Evolutionary conservation across 92 coral and sea anemone genomes (phyloP).

Genomic region (Palythoa grandis): DNA sequence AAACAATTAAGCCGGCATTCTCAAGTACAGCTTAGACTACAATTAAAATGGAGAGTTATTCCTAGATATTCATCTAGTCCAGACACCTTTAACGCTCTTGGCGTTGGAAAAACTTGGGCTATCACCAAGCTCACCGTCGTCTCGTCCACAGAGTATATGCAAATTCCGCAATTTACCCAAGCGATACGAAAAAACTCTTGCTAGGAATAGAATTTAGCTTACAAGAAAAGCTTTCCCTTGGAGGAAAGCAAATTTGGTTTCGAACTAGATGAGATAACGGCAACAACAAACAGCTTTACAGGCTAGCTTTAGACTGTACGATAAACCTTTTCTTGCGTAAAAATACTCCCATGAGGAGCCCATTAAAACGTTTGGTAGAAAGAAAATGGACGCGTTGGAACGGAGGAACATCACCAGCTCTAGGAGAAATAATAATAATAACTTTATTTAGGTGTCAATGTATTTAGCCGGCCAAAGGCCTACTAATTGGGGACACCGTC

Average conservation of each 20-base stretch:
- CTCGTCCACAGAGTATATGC: conserved; percentile 27
- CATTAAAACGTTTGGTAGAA: too few relatives aligned
- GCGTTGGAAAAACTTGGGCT: conserved; percentile 2
- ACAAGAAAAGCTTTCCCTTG: conserved; percentile 59
- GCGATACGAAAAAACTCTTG: conserved; percentile 67
- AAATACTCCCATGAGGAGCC: too few relatives aligned
- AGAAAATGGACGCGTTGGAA: too few relatives aligned
- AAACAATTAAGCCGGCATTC: too few relatives aligned
- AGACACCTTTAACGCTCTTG: not conserved
- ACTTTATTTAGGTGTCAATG: too few relatives aligned
- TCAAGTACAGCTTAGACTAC: too few relatives aligned
- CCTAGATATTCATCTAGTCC: not conserved
- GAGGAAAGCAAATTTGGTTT: not conserved
- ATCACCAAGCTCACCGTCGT: not conserved
- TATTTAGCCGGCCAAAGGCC: too few relatives aligned
- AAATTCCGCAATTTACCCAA: conserved; percentile 49
- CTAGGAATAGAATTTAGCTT: conserved; percentile 64
- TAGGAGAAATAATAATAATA: too few relatives aligned
- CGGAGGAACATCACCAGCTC: too few relatives aligned
- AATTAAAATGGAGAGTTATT: not conserved
- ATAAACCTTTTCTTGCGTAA: too few relatives aligned
- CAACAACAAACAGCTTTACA: not conserved
- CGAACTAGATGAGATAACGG: not conserved
- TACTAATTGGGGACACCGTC: too few relatives aligned
- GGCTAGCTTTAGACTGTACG: too few relatives aligned